Conservation (phyloP, 2,113 vertebrate species). For the Petrocephalus zakoni region DNA sequence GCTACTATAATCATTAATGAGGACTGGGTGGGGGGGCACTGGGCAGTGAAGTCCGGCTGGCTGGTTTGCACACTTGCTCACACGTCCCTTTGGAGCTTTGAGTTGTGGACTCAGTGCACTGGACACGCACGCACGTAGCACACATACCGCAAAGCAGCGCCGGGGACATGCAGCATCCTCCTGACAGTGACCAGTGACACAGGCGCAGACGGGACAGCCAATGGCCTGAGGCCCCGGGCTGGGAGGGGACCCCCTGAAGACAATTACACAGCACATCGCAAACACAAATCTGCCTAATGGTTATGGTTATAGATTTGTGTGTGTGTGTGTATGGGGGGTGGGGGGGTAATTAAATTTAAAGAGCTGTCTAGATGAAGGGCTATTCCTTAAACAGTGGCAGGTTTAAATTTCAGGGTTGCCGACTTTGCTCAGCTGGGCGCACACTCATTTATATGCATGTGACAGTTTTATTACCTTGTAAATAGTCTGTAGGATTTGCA, state of each 20-base stretch:
- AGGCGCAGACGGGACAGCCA: not conserved
- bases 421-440: too few species aligned
- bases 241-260: too few species aligned
- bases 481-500: too few species aligned
- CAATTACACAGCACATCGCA: not conserved
- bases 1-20: conserved; percentile 58
- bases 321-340: too few species aligned
- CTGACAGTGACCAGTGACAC: not conserved
- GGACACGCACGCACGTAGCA: not conserved
- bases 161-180: not conserved
- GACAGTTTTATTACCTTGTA: too few species aligned
- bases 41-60: conserved; percentile 39
- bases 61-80: not conserved
- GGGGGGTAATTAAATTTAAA: not conserved
- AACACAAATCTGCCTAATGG: not conserved
- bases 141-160: conserved; percentile 20
- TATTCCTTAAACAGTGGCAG: not conserved
- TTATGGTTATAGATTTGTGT: too few species aligned
- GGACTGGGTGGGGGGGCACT: conserved; percentile 6
- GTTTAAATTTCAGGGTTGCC: not conserved
- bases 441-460: too few species aligned
- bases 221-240: too few species aligned
- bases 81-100: not conserved
- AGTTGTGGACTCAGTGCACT: not conserved
- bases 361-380: not conserved